phyloP scores from a whole-genome alignment of 2,113 vertebrate species.

The Romanogobio albipinnatus region DNA sequence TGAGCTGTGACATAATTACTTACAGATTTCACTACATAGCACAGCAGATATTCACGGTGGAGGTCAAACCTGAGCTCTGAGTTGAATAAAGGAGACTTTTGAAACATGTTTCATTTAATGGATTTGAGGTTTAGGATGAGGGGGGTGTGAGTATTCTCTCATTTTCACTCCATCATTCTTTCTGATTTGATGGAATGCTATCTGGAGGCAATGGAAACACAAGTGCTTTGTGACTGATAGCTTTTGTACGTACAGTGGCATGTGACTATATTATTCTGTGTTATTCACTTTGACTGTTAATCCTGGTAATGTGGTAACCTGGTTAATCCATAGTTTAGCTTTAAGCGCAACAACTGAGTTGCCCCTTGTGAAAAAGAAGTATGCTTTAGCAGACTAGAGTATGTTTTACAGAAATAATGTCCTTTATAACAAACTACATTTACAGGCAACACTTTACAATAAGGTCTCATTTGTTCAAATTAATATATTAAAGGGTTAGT shows the following conservation, averaged over 20 bases:
- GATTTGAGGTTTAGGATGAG: constrained; percentile 46
- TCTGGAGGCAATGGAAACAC: constrained; percentile 31
- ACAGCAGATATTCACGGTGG: constrained; percentile 31
- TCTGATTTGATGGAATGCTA: constrained; percentile 39
- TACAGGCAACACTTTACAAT: no score
- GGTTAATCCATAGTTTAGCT: neutral
- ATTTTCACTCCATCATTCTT: constrained; percentile 16
- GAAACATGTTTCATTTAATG: constrained; percentile 40
- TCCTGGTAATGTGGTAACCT: neutral
- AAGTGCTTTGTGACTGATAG: constrained; percentile 12
- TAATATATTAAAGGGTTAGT: no score
- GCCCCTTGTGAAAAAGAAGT: neutral
- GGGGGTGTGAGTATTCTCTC: constrained; percentile 31
- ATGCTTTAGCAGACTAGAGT: neutral
- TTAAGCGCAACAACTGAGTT: neutral
- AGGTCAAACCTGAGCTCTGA: constrained; percentile 40
- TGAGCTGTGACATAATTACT: constrained; percentile 45
- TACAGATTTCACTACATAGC: constrained; percentile 47
- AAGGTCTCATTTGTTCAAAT: no score
- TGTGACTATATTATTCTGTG: neutral
- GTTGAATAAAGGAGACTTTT: constrained; percentile 52
- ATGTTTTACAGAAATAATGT: no score
- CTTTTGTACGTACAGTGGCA: neutral
- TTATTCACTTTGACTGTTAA: neutral
- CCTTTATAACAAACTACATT: no score